Percentiles rank a stretch among this genome's conserved stretches.
phyloP scores from a whole-genome alignment of 2,113 vertebrate species.

The Podocnemis expansa region DNA sequence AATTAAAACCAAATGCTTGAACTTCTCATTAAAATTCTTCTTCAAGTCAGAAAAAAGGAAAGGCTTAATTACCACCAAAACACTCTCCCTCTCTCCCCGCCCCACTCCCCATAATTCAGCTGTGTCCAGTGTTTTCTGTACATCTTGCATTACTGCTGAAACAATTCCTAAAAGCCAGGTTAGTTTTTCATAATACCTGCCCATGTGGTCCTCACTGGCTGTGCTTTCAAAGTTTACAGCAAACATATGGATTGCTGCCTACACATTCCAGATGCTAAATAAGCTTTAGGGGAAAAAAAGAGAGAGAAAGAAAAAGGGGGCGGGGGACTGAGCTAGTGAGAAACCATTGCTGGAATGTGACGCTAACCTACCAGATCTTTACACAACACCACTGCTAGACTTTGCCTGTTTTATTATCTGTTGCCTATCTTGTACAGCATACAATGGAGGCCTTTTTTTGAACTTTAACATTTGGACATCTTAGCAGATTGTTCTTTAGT shows the following conservation, averaged over 20 bases:
- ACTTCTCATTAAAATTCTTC: conserved; percentile 68
- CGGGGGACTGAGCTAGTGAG: neutral
- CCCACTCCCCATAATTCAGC: neutral
- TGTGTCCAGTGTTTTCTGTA: neutral
- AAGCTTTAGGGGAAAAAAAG: conserved; percentile 2
- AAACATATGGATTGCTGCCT: conserved; percentile 62
- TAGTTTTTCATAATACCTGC: conserved; percentile 43
- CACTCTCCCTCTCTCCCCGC: neutral
- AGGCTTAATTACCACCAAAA: conserved; percentile 52
- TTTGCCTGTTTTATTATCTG: neutral
- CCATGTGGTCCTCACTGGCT: conserved; percentile 54
- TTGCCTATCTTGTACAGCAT: neutral
- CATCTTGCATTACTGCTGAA: neutral
- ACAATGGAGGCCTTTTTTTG: conserved; percentile 57
- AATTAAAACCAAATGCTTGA: conserved; percentile 72
- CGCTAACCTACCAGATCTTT: neutral
- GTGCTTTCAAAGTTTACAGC: conserved; percentile 55
- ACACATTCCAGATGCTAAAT: conserved; percentile 61
- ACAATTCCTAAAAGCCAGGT: neutral
- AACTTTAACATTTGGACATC: conserved; percentile 69
- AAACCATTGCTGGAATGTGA: neutral
- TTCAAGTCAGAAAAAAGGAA: conserved; percentile 29
- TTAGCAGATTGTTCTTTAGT: conserved; percentile 70
- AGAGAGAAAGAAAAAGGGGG: neutral
- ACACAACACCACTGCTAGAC: neutral